Evolutionary conservation across 1,140 invertebrate species (phyloP).

Genomic region (Drosophila mauritiana): DNA sequence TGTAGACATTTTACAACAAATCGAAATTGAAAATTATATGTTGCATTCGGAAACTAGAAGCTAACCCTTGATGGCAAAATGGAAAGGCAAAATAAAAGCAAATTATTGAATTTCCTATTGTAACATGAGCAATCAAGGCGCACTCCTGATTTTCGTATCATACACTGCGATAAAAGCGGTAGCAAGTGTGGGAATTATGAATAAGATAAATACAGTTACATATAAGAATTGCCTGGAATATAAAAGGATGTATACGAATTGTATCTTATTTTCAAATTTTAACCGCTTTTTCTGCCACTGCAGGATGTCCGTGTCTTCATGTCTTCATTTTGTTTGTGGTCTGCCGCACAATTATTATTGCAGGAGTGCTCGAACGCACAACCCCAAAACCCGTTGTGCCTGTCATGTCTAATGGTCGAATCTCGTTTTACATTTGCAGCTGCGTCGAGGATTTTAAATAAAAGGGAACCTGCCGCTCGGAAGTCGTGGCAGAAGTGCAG

Average conservation of each 20-base stretch:
- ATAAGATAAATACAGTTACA: too few relatives aligned
- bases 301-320: constrained; percentile 1
- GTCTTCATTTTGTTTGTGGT: constrained; percentile 26
- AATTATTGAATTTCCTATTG: constrained; percentile 12
- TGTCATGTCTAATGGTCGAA: constrained; percentile 33
- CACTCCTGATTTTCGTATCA: neutral
- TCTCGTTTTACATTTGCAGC: constrained; percentile 32
- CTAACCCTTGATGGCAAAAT: constrained; percentile 12
- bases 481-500: constrained; percentile 8
- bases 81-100: constrained; percentile 1
- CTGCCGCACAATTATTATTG: constrained; percentile 30
- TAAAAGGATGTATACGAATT: too few relatives aligned
- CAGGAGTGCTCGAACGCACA: constrained; percentile 3
- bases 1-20: constrained; percentile 4
- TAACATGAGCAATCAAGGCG: neutral
- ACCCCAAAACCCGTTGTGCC: constrained; percentile 6
- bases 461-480: constrained; percentile 8
- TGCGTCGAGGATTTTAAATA: constrained; percentile 14
- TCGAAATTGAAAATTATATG: constrained; percentile 17
- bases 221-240: too few relatives aligned
- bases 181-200: too few relatives aligned
- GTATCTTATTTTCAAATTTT: too few relatives aligned
- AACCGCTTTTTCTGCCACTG: neutral
- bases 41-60: constrained; percentile 7
- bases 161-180: neutral